Percentiles rank a stretch among this genome's conserved stretches.
Conservation (phyloP, 64 coral and sea anemone genomes). For the Montipora cactus region DNA sequence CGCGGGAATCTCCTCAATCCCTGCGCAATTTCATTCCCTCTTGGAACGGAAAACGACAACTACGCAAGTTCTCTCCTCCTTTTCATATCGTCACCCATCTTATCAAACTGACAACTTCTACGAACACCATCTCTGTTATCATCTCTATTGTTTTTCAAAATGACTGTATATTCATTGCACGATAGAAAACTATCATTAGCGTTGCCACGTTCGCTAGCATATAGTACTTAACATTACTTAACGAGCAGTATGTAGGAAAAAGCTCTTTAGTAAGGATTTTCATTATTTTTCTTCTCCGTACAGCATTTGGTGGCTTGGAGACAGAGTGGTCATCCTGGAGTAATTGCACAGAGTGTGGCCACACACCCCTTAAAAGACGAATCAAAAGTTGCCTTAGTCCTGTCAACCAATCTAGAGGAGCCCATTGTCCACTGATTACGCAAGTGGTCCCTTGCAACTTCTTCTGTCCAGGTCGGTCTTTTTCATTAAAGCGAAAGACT, state of each 20-base stretch:
- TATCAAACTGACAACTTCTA: too few relatives aligned
- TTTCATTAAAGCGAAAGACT: neutral
- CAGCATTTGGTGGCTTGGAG: constrained; percentile 55
- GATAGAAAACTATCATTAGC: too few relatives aligned
- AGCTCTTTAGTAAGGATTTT: neutral
- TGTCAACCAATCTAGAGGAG: constrained; percentile 19
- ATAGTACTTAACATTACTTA: neutral
- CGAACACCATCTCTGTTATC: too few relatives aligned
- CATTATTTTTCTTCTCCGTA: neutral
- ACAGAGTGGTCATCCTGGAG: constrained; percentile 73
- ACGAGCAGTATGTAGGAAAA: neutral
- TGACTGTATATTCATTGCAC: too few relatives aligned
- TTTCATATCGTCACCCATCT: too few relatives aligned
- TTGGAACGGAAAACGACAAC: too few relatives aligned
- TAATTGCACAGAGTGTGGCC: constrained; percentile 69
- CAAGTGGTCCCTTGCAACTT: constrained; percentile 27
- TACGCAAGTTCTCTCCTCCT: too few relatives aligned
- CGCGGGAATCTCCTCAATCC: too few relatives aligned
- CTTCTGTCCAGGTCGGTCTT: constrained; percentile 55
- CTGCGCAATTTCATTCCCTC: too few relatives aligned
- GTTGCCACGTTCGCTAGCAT: too few relatives aligned
- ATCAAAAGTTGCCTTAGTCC: constrained; percentile 52
- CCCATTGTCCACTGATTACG: constrained; percentile 57
- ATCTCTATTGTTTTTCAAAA: too few relatives aligned
- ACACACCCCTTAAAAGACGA: constrained; percentile 23